Percentiles rank a stretch among this genome's conserved stretches.
phyloP scores from a whole-genome alignment of 2,113 vertebrate species.

The Scalopus aquaticus region DNA sequence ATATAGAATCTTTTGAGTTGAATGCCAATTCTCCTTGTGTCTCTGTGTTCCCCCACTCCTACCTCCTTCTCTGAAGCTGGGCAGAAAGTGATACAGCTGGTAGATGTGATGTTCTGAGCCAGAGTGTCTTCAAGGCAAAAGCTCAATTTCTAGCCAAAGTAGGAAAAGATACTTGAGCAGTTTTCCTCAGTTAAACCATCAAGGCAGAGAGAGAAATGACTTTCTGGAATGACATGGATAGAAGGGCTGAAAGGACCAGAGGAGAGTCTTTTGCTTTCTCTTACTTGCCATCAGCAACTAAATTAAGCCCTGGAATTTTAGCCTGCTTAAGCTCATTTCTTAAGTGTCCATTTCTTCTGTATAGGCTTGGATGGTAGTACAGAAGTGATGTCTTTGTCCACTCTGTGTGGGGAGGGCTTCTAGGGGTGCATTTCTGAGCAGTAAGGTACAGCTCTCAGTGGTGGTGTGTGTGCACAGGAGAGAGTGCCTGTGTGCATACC shows the following conservation, averaged over 20 bases:
- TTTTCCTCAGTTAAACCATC: neutral
- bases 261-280: neutral
- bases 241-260: neutral
- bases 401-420: neutral
- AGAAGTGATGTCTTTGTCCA: neutral
- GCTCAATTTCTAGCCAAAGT: neutral
- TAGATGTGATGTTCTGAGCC: neutral
- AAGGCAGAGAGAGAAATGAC: neutral
- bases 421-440: neutral
- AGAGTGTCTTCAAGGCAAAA: constrained; percentile 14
- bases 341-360: neutral
- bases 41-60: neutral
- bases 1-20: neutral
- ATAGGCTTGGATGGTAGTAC: neutral
- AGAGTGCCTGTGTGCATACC: too few relatives aligned
- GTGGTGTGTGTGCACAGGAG: too few relatives aligned
- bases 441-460: neutral
- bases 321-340: neutral
- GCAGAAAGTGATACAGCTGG: neutral
- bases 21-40: neutral
- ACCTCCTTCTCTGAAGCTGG: neutral
- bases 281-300: neutral
- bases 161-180: neutral
- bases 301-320: neutral
- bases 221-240: neutral